Evolutionary conservation across 2,888 invertebrate genomes (phyloP).

Genomic region (Pyrgus malvae): DNA sequence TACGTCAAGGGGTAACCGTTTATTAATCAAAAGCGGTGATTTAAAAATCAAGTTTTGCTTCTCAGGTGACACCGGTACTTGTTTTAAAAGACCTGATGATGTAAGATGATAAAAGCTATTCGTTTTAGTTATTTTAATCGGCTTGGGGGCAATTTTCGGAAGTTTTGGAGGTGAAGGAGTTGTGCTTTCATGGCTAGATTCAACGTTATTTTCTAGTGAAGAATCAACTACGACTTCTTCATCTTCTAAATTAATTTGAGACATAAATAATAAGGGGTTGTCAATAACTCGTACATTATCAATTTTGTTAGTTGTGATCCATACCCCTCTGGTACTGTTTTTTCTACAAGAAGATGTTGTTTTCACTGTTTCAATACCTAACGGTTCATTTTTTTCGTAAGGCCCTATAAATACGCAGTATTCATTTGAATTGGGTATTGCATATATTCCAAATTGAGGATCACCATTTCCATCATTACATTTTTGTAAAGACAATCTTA

Average conservation of each 20-base stretch:
- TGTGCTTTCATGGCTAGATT: background rate
- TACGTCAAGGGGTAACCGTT: background rate
- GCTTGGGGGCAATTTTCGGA: slow-evolving; percentile 45
- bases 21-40: background rate
- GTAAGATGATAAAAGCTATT: slow-evolving; percentile 58
- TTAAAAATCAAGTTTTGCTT: slow-evolving; percentile 4
- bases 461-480: slow-evolving; percentile 41
- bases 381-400: slow-evolving; percentile 60
- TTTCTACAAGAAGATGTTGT: slow-evolving; percentile 37
- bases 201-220: slow-evolving; percentile 16
- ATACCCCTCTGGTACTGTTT: slow-evolving; percentile 60
- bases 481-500: slow-evolving; percentile 66
- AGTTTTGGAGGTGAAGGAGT: background rate
- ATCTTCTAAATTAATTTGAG: slow-evolving; percentile 32
- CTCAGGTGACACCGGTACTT: slow-evolving; percentile 12
- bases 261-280: slow-evolving; percentile 63
- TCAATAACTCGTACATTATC: slow-evolving; percentile 66
- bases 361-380: slow-evolving; percentile 69
- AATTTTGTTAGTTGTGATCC: slow-evolving; percentile 65
- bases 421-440: slow-evolving; percentile 57
- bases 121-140: slow-evolving; percentile 64
- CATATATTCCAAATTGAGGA: slow-evolving; percentile 72
- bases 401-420: slow-evolving; percentile 69
- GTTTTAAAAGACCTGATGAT: slow-evolving; percentile 38
- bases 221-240: slow-evolving; percentile 35